A percentile compares a stretch with the other conserved stretches of the same genome.
Evolutionary conservation across 2,888 invertebrate species (phyloP).

Genomic region (Brachyptera putata): DNA sequence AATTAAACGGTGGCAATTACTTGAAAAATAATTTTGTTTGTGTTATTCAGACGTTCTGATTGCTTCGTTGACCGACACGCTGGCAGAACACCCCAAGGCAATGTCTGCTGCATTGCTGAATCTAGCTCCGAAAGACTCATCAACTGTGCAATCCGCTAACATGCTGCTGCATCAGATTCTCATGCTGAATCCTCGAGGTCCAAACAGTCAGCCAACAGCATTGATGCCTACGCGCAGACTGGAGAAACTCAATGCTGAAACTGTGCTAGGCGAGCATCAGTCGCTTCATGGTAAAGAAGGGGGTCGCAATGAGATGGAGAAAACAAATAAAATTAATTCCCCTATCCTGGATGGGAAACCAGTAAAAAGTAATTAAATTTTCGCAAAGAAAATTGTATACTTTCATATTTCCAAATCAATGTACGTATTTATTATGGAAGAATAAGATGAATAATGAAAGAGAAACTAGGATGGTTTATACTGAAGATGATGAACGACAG

Average conservation of each 20-base stretch:
- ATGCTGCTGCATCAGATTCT: slow-evolving; percentile 51
- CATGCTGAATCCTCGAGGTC: slow-evolving; percentile 43
- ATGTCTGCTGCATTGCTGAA: slow-evolving; percentile 53
- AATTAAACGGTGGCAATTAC: too few relatives aligned
- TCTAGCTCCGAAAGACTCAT: neutral
- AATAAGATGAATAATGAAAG: too few relatives aligned
- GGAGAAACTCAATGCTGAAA: slow-evolving; percentile 39
- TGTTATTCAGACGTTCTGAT: slow-evolving; percentile 71
- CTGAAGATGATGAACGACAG: too few relatives aligned
- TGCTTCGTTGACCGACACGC: slow-evolving; percentile 66
- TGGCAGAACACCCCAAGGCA: slow-evolving; percentile 67
- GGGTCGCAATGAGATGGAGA: neutral
- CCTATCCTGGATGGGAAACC: too few relatives aligned
- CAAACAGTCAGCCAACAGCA: neutral
- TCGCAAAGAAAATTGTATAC: too few relatives aligned
- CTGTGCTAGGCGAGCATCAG: neutral
- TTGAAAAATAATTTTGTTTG: too few relatives aligned
- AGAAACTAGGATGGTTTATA: too few relatives aligned
- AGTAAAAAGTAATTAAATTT: too few relatives aligned
- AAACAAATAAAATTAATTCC: neutral
- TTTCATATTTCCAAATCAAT: too few relatives aligned
- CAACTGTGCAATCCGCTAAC: slow-evolving; percentile 37
- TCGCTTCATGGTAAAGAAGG: neutral
- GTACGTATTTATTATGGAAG: too few relatives aligned
- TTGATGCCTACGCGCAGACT: neutral